A percentile compares a stretch with the other conserved stretches of the same genome.
These are phyloP conservation scores for Silurus meridionalis DNA, from an alignment of 2,113 vertebrate genomes.

Conservation along the genomic window DNA sequence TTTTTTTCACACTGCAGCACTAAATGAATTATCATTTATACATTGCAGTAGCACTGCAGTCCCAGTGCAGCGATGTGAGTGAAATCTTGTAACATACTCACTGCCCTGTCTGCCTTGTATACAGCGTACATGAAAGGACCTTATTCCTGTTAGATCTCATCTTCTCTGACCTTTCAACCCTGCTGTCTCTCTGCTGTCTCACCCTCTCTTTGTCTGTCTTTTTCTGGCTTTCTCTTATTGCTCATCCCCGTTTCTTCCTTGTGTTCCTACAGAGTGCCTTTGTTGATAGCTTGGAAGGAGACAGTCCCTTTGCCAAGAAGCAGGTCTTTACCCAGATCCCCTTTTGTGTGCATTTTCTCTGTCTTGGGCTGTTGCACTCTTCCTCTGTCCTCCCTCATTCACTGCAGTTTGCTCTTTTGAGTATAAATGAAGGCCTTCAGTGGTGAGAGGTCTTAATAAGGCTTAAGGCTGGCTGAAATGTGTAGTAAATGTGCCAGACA, in stretches of 20 bases:
- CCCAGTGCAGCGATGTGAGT: not conserved
- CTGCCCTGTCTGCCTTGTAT: slow-evolving; percentile 13
- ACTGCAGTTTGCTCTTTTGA: slow-evolving; percentile 46
- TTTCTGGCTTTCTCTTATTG: slow-evolving; percentile 58
- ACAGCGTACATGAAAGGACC: slow-evolving; percentile 13
- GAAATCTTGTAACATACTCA: slow-evolving; percentile 10
- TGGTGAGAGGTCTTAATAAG: slow-evolving; percentile 33
- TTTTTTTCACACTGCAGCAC: slow-evolving; percentile 25
- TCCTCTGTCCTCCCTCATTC: slow-evolving; percentile 42
- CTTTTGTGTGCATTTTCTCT: slow-evolving; percentile 68
- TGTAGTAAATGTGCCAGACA: slow-evolving; percentile 44
- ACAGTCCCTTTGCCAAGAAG: slow-evolving; percentile 82
- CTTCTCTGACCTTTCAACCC: slow-evolving; percentile 34
- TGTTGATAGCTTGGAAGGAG: slow-evolving; percentile 86
- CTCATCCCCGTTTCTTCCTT: slow-evolving; percentile 72
- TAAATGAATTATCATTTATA: slow-evolving; percentile 29
- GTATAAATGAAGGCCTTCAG: slow-evolving; percentile 30
- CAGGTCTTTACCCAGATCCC: slow-evolving; percentile 78
- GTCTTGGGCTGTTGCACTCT: slow-evolving; percentile 70
- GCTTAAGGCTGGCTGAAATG: slow-evolving; percentile 43
- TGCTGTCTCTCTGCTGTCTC: slow-evolving; percentile 12
- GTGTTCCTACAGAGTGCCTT: slow-evolving; percentile 82
- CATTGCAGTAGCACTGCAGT: slow-evolving; percentile 13
- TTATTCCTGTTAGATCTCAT: slow-evolving; percentile 30
- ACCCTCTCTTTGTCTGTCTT: slow-evolving; percentile 54